These are phyloP conservation scores for Hestina assimilis DNA, from an alignment of 1,140 invertebrate species.

Conservation along the genomic window DNA sequence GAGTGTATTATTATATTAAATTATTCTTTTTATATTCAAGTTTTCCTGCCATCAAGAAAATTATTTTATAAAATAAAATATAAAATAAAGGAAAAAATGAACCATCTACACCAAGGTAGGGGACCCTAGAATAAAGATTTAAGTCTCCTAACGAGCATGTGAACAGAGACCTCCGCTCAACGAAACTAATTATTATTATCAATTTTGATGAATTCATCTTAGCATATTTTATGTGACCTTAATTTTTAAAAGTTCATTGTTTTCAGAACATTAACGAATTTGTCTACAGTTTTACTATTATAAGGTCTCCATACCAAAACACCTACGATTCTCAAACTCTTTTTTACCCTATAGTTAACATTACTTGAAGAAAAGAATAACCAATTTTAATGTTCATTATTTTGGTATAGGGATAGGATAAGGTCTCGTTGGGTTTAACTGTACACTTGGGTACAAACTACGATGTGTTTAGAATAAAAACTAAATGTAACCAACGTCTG, in stretches of 20 bases:
- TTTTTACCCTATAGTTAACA: too few species aligned
- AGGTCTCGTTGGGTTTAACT: too few species aligned
- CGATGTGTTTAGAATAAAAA: too few species aligned
- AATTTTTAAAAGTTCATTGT: constrained; percentile 11
- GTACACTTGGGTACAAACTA: too few species aligned
- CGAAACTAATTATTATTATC: constrained; percentile 4
- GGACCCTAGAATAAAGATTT: constrained; percentile 4
- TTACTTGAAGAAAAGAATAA: too few species aligned
- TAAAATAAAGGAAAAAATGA: neutral
- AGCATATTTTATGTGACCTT: constrained; percentile 9
- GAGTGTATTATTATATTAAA: too few species aligned
- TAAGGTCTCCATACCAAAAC: neutral
- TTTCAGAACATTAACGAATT: constrained; percentile 1
- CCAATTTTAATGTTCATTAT: too few species aligned
- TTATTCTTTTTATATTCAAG: too few species aligned
- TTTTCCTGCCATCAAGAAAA: too few species aligned
- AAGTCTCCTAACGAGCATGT: constrained; percentile 11
- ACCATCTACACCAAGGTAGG: neutral
- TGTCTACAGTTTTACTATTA: neutral
- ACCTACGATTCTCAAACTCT: neutral
- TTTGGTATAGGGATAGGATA: too few species aligned
- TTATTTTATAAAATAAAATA: neutral
- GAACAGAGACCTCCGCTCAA: neutral
- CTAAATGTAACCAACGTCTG: too few species aligned
- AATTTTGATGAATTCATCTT: constrained; percentile 17